A percentile compares a stretch with the other conserved stretches of the same genome.
Conservation (phyloP, 2,797 vertebrate species). For the Perdix hodgsoniae region DNA sequence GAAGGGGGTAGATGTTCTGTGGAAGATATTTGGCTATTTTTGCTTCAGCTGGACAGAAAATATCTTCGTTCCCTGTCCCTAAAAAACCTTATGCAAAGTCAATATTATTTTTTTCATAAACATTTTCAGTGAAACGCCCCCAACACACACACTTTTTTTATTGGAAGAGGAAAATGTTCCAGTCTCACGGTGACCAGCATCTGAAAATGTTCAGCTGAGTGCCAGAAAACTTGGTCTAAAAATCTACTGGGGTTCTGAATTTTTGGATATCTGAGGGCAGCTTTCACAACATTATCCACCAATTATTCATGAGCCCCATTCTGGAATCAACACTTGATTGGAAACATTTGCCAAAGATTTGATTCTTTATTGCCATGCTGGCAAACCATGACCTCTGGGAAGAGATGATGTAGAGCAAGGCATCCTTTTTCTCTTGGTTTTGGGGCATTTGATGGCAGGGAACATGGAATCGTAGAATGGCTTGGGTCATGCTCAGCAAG, state of each 20-base stretch:
- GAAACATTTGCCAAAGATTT: neutral
- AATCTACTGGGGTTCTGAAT: neutral
- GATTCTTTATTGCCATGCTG: neutral
- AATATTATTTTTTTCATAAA: neutral
- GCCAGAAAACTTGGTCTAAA: neutral
- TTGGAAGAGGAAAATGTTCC: neutral
- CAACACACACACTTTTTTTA: neutral
- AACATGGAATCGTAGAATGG: too few relatives aligned
- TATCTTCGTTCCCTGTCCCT: slow-evolving; percentile 23
- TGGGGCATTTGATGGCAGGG: neutral
- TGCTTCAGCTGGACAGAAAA: slow-evolving; percentile 52
- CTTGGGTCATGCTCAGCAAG: too few relatives aligned
- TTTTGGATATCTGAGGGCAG: neutral
- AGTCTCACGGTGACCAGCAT: neutral
- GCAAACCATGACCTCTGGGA: neutral
- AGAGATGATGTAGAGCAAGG: neutral
- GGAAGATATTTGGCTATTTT: slow-evolving; percentile 39
- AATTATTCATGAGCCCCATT: neutral
- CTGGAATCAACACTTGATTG: neutral
- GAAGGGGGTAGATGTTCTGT: slow-evolving; percentile 25
- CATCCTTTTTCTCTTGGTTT: neutral
- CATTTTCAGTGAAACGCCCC: neutral
- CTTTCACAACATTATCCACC: neutral
- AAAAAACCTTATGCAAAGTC: slow-evolving; percentile 49
- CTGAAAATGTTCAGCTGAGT: neutral